phyloP scores from a whole-genome alignment of 2,888 invertebrate species.

The Archips crataeganus region DNA sequence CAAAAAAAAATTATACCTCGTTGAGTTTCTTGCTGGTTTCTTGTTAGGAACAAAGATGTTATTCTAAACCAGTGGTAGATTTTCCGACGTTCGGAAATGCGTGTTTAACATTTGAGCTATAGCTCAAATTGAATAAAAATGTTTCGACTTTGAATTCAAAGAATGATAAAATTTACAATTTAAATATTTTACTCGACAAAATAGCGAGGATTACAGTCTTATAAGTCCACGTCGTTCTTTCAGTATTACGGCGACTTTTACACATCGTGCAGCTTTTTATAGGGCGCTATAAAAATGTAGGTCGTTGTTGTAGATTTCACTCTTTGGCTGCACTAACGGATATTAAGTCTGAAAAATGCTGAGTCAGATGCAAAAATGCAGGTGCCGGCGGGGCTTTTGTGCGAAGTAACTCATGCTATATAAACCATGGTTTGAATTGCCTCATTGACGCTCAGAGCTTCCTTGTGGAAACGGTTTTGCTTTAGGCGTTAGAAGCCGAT shows the following conservation, averaged over 20 bases:
- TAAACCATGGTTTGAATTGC: background rate
- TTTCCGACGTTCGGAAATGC: no score
- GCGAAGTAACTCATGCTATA: background rate
- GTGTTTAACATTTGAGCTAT: no score
- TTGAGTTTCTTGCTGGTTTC: no score
- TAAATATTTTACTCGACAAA: background rate
- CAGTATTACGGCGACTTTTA: constrained; percentile 5
- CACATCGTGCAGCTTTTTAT: constrained; percentile 11
- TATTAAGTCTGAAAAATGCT: constrained; percentile 21
- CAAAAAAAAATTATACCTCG: no score
- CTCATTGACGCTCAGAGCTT: background rate
- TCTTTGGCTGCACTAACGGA: constrained; percentile 22
- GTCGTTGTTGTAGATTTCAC: constrained; percentile 24
- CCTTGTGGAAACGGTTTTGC: constrained; percentile 43
- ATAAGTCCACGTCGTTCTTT: constrained; percentile 18
- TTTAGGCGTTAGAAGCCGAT: constrained; percentile 19
- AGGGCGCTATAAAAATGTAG: constrained; percentile 26
- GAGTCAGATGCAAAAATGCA: constrained; percentile 16
- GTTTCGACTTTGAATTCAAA: no score
- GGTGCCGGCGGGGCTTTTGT: constrained; percentile 1
- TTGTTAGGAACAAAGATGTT: no score
- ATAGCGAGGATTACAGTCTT: constrained; percentile 14
- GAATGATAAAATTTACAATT: background rate
- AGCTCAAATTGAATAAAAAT: no score
- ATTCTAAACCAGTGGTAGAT: no score